Evolutionary conservation across 2,888 invertebrate species (phyloP).

Genomic region (Drosophila recens): DNA sequence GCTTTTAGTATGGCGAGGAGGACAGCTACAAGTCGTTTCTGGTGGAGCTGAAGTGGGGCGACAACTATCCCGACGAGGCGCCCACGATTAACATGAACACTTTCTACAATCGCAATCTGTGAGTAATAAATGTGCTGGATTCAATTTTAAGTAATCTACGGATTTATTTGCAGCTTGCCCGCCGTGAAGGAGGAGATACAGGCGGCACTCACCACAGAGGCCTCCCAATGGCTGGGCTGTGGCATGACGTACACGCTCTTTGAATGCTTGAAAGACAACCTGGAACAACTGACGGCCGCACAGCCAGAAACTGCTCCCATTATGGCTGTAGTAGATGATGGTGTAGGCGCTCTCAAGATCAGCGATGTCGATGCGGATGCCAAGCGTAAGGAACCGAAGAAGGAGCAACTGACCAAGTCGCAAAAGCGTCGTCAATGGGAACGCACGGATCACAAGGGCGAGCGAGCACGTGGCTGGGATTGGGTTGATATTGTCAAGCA

Average conservation of each 20-base stretch:
- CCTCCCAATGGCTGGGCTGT: conserved; percentile 93
- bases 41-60: conserved; percentile 94
- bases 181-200: conserved; percentile 90
- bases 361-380: conserved; percentile 82
- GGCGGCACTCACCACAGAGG: conserved; percentile 88
- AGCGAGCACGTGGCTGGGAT: conserved; percentile 95
- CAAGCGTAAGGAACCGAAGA: conserved; percentile 88
- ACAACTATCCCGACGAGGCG: conserved; percentile 93
- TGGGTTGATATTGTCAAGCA: conserved; percentile 99
- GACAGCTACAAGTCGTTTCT: conserved; percentile 92
- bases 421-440: conserved; percentile 96
- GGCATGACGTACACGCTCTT: conserved; percentile 98
- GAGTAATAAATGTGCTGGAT: conserved; percentile 85
- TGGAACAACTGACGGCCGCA: conserved; percentile 89
- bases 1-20: conserved; percentile 91
- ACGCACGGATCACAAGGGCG: conserved; percentile 92
- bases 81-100: conserved; percentile 94
- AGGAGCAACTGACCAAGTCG: conserved; percentile 95
- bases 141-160: neutral
- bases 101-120: conserved; percentile 97
- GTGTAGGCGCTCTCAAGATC: conserved; percentile 81
- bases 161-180: conserved; percentile 86
- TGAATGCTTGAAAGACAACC: conserved; percentile 94
- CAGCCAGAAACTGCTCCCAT: conserved; percentile 87
- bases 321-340: conserved; percentile 72